phyloP scores from a whole-genome alignment of 1,140 invertebrate species.

The Ceratina australensis region DNA sequence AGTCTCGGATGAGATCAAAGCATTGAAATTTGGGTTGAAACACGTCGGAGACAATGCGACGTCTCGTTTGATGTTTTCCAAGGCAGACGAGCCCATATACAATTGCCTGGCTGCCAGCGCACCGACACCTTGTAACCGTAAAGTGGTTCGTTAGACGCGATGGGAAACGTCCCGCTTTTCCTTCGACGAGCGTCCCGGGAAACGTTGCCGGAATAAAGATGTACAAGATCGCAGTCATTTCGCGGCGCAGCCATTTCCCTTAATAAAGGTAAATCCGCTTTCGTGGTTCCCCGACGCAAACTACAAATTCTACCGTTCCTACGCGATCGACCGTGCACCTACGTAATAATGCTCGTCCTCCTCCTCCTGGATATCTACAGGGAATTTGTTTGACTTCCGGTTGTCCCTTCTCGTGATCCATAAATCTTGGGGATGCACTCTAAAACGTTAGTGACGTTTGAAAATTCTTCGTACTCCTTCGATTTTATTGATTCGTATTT shows the following conservation, averaged over 20 bases:
- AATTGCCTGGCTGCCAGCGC: no score
- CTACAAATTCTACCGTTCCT: constrained; percentile 13
- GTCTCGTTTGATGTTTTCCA: not conserved
- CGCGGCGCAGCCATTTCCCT: no score
- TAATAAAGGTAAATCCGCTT: constrained; percentile 26
- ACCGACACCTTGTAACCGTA: no score
- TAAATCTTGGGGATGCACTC: no score
- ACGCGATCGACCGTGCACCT: constrained; percentile 3
- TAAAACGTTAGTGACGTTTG: no score
- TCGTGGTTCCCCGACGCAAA: not conserved
- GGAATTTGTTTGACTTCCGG: not conserved
- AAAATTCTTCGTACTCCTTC: no score
- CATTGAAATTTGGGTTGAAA: not conserved
- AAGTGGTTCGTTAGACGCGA: no score
- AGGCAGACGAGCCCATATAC: not conserved
- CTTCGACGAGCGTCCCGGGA: not conserved
- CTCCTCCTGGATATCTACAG: not conserved
- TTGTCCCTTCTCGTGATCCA: not conserved
- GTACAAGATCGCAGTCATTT: not conserved
- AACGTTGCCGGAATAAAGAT: not conserved
- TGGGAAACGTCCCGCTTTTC: not conserved
- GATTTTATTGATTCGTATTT: not conserved
- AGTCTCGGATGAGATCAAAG: not conserved
- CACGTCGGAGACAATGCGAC: not conserved
- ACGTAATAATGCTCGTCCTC: constrained; percentile 5